These are phyloP conservation scores for Rambutsinella grinnellia DNA, from an alignment of 2,888 invertebrate species.

Conservation along the genomic window DNA sequence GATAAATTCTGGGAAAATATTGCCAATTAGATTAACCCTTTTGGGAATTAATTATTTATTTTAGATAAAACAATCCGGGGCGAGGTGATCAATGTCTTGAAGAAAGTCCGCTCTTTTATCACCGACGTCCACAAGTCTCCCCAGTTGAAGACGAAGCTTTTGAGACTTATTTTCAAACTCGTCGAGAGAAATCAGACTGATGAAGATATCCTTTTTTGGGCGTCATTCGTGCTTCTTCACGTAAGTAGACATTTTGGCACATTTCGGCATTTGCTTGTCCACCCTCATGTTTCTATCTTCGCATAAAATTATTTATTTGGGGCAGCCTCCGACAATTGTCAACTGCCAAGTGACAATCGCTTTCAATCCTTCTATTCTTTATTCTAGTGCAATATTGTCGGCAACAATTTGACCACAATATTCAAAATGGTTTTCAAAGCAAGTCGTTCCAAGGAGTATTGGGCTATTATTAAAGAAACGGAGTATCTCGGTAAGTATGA, in stretches of 20 bases:
- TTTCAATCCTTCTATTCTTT: no score
- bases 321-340: background rate
- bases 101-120: constrained; percentile 34
- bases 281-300: background rate
- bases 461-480: constrained; percentile 57
- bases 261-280: background rate
- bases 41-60: background rate
- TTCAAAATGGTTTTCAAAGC: constrained; percentile 66
- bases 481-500: constrained; percentile 61
- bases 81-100: constrained; percentile 36
- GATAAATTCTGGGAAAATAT: no score
- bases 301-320: background rate
- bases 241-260: constrained; percentile 39
- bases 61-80: constrained; percentile 31
- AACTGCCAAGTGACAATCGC: background rate
- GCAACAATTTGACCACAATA: constrained; percentile 64
- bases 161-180: constrained; percentile 61
- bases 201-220: constrained; percentile 64
- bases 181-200: constrained; percentile 64
- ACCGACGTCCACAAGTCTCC: constrained; percentile 22
- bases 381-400: constrained; percentile 61
- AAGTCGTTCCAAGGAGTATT: constrained; percentile 62
- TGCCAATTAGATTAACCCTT: no score
- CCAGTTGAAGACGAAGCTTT: constrained; percentile 46
- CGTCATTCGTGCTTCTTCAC: constrained; percentile 63